Evolutionary conservation across 2,113 vertebrate species (phyloP).

Genomic region (Hypocryptadius cinnamomeus): DNA sequence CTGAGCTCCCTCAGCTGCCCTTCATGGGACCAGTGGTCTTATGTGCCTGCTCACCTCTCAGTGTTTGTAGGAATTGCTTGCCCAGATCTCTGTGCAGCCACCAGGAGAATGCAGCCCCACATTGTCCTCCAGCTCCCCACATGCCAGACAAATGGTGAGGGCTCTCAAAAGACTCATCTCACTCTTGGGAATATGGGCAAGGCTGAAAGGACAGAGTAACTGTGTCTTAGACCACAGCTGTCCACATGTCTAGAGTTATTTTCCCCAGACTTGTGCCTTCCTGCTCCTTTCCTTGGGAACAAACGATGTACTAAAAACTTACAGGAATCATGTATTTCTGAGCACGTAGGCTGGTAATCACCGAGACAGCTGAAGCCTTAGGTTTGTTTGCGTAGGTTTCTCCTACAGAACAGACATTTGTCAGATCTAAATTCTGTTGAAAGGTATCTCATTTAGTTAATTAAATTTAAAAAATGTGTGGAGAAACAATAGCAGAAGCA

Average conservation of each 20-base stretch:
- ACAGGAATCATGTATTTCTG: background rate
- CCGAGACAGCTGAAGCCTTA: constrained; percentile 13
- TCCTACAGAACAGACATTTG: background rate
- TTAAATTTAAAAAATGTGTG: background rate
- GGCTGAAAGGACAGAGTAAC: background rate
- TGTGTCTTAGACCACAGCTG: constrained; percentile 38
- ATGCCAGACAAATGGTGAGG: background rate
- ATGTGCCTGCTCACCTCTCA: background rate
- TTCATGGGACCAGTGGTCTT: background rate
- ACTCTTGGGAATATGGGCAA: fast-evolving
- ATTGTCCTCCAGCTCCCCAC: background rate
- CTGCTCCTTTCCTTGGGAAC: background rate
- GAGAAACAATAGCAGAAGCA: background rate
- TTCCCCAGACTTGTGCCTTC: constrained; percentile 20
- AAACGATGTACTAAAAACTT: background rate
- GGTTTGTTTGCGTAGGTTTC: background rate
- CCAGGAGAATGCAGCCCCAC: background rate
- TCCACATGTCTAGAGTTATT: constrained; percentile 31
- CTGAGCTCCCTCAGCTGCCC: background rate
- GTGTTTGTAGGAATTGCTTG: background rate
- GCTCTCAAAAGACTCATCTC: background rate
- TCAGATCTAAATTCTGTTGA: constrained; percentile 22
- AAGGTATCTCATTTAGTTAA: constrained; percentile 23
- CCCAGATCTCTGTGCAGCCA: background rate
- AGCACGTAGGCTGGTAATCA: constrained; percentile 6